Evolutionary conservation across 92 coral and sea anemone genomes (phyloP), one percentile per base, ranked within the genome.

Genomic region (Plumapathes pennacea): DNA sequence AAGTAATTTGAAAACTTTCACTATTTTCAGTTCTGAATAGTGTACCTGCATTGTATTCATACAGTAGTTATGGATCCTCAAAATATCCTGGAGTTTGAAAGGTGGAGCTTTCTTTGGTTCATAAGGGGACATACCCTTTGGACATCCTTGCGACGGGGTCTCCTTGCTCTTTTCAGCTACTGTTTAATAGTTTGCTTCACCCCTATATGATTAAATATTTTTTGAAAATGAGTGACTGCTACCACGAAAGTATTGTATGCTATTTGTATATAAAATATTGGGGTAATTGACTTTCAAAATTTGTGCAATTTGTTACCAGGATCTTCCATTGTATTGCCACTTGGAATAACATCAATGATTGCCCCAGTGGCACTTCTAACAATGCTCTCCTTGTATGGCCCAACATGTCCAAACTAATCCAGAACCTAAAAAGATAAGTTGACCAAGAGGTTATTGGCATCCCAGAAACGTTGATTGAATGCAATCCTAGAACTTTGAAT

Each of bases 101-200:
- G 80, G 65, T 12, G 80, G 80, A 2, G 80, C 72, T n/a, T 21
- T 50, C 36, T 73, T 62, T 6, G 80, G 80, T 17, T 39, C 80
- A 41, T 73, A 73, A 23, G 80, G 25, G 73, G 69, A 50, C 77
- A 74, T 13, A 28, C 41, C 12, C 37, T 23, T 13, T 45, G 50
- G 12, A 65, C 40, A 57, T 74, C 74, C 59, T 74, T 67, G 67
- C 82, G 59, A 40, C 64, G 50, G 28, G 53, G 67, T 31, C 40
- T 33, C 14, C 25, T 5, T 20, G 32, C 39, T 14, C 38, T 17
- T 36, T 34, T 23, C 10, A 48, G 26, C 23, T 41, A 67, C 50
- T 68, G 70, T 46, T 68, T 68, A 10, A 62, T 62, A 13, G 64
- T 73, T 45, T 73, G 62, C 31, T 51, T 62, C 1, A 73, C 73